Conservation (phyloP, 2,797 vertebrate species). For the Gobionotothen gibberifrons region DNA sequence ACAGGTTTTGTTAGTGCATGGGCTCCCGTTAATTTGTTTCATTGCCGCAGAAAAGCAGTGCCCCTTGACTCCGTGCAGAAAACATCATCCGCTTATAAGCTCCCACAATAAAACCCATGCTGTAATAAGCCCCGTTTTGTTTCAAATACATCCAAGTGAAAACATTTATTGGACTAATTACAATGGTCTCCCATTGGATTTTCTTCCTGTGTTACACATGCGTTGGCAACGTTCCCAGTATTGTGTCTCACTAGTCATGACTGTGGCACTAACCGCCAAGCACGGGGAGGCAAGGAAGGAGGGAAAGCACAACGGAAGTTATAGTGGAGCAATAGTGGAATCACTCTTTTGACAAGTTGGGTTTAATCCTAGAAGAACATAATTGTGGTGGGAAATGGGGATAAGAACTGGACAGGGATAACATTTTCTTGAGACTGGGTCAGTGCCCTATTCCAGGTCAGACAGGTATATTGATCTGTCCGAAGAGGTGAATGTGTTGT, state of each 20-base stretch:
- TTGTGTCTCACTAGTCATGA: slow-evolving; percentile 71
- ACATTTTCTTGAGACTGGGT: neutral
- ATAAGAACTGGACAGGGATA: neutral
- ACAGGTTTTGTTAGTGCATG: slow-evolving; percentile 57
- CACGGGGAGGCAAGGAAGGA: slow-evolving; percentile 13
- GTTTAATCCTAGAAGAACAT: neutral
- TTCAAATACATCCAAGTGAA: slow-evolving; percentile 83
- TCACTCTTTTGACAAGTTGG: neutral
- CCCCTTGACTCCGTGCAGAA: slow-evolving; percentile 79
- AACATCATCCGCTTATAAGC: slow-evolving; percentile 79
- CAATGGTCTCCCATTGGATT: slow-evolving; percentile 78
- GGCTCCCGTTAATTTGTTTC: slow-evolving; percentile 80
- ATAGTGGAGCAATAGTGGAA: neutral
- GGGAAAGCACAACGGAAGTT: neutral
- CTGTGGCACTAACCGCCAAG: slow-evolving; percentile 35
- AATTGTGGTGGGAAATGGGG: neutral
- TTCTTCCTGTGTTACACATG: slow-evolving; percentile 84
- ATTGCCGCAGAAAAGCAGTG: slow-evolving; percentile 75
- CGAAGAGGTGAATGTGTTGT: neutral
- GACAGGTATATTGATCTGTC: neutral
- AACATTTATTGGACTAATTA: slow-evolving; percentile 89
- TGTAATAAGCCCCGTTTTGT: slow-evolving; percentile 83
- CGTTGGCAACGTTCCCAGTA: slow-evolving; percentile 81
- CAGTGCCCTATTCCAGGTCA: neutral
- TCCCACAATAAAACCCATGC: slow-evolving; percentile 80